Evolutionary conservation across 2,797 vertebrate species (phyloP), one percentile per base, ranked within the genome.

Genomic region (Anabacerthia variegaticeps): DNA sequence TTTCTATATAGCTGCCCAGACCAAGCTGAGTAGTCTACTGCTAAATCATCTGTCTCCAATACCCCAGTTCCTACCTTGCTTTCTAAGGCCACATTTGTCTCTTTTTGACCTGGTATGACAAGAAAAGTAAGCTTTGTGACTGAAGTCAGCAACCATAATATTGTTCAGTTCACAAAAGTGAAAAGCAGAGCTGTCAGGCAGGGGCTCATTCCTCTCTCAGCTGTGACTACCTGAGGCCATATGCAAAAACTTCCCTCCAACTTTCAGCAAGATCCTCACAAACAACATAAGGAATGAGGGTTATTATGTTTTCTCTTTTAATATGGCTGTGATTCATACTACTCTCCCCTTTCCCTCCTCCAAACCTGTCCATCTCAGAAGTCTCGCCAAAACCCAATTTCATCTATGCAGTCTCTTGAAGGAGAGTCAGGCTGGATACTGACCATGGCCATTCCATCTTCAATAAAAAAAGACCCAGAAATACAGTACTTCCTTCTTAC

Each of bases 241-340:
- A 34, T 2, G 27, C 16, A 85, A 80, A 85, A 69, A 5, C 44
- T 52, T 37, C 41, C 34, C 44, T 73, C 19, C 48, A 52, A 20
- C 37, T 46, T 87, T 21, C 54, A 37, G 27, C 0, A 63, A 41
- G 18, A 74, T 37, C 27, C 52, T 48, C 56, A 48, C 6, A 59
- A 85, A 68, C 32, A 51, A 5, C 0, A 0, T 2, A 63, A 14
- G 4, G 5, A 30, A 23, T 15, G 7, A 62, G 12, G 8, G 14
- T 16, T 61, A 21, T 17, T 48, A 32, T 2, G 6, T 7, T 19
- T 61, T 58, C 12, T 34, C 7, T 86, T 81, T 72, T 23, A 59
- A 32, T 43, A 73, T 30, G 34, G 27, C 34, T 37, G 3, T 41
- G 19, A 24, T 76, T 37, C 11, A 3, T 21, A 13, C n/a, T 43